A percentile compares a stretch with the other conserved stretches of the same genome.
Evolutionary conservation across 2,888 invertebrate genomes (phyloP).

Genomic region (Venusia cambrica): DNA sequence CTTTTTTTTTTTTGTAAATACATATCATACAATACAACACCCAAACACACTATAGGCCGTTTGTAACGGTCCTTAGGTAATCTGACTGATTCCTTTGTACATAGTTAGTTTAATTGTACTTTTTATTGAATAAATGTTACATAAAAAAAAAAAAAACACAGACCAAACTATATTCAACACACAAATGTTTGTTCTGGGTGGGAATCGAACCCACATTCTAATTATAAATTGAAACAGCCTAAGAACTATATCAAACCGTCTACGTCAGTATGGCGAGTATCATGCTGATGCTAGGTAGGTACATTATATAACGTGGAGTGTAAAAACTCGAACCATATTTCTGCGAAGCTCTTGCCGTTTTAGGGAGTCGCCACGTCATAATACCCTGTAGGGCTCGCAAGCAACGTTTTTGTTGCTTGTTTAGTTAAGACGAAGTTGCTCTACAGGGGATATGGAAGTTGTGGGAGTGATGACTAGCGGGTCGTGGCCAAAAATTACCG

Average conservation of each 20-base stretch:
- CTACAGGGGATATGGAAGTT: neutral
- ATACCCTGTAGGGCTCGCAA: slow-evolving; percentile 27
- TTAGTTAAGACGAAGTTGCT: slow-evolving; percentile 39
- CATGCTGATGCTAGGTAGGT: no score
- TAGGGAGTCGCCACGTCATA: slow-evolving; percentile 41
- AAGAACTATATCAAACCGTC: slow-evolving; percentile 13
- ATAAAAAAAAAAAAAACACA: no score
- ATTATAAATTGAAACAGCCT: slow-evolving; percentile 11
- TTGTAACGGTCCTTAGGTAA: no score
- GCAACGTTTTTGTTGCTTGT: slow-evolving; percentile 34
- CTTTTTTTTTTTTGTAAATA: no score
- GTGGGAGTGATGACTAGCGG: slow-evolving; percentile 1
- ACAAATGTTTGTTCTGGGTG: no score
- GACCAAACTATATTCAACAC: no score
- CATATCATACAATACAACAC: no score
- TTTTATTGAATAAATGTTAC: no score
- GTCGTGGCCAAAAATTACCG: no score
- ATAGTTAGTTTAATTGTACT: no score
- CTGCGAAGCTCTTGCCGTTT: slow-evolving; percentile 40
- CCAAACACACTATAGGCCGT: no score
- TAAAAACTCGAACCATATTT: slow-evolving; percentile 32
- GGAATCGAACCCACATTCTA: neutral
- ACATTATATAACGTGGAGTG: slow-evolving; percentile 30
- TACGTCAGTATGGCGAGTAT: slow-evolving; percentile 29
- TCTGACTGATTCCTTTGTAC: no score